Evolutionary conservation across 2,797 vertebrate genomes (phyloP).

Genomic region (Melanotaenia maccullochi): DNA sequence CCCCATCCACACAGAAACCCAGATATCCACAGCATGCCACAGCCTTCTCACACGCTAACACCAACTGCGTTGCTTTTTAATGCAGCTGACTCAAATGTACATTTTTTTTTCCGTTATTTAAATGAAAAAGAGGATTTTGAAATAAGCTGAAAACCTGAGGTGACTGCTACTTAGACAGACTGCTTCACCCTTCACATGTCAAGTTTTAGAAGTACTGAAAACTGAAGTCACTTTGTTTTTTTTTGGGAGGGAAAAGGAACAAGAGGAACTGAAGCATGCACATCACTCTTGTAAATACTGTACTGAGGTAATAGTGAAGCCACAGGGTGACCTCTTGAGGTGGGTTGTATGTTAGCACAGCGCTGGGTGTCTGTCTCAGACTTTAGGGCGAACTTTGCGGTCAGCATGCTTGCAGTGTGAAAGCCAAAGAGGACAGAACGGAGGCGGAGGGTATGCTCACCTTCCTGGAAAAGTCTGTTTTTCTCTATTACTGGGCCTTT

Average conservation of each 20-base stretch:
- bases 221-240: slow-evolving; percentile 77
- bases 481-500: background rate
- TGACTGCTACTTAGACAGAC: slow-evolving; percentile 36
- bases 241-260: slow-evolving; percentile 37
- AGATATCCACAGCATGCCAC: slow-evolving; percentile 9
- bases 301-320: slow-evolving; percentile 53
- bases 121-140: slow-evolving; percentile 44
- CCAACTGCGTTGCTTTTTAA: slow-evolving; percentile 28
- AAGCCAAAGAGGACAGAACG: slow-evolving; percentile 54
- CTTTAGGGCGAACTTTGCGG: slow-evolving; percentile 58
- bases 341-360: slow-evolving; percentile 56
- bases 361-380: slow-evolving; percentile 34
- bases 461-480: slow-evolving; percentile 16
- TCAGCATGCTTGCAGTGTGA: slow-evolving; percentile 28
- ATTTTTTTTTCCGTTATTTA: slow-evolving; percentile 10
- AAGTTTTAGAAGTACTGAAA: slow-evolving; percentile 74
- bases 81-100: slow-evolving; percentile 7
- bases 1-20: slow-evolving; percentile 42
- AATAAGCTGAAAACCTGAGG: slow-evolving; percentile 32
- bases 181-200: slow-evolving; percentile 53
- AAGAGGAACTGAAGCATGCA: slow-evolving; percentile 68
- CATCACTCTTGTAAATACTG: slow-evolving; percentile 73
- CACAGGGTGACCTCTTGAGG: slow-evolving; percentile 43
- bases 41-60: slow-evolving; percentile 32
- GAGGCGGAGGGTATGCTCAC: background rate